Conservation (phyloP, 1,140 invertebrate genomes). For the Zelostemma sp. region DNA sequence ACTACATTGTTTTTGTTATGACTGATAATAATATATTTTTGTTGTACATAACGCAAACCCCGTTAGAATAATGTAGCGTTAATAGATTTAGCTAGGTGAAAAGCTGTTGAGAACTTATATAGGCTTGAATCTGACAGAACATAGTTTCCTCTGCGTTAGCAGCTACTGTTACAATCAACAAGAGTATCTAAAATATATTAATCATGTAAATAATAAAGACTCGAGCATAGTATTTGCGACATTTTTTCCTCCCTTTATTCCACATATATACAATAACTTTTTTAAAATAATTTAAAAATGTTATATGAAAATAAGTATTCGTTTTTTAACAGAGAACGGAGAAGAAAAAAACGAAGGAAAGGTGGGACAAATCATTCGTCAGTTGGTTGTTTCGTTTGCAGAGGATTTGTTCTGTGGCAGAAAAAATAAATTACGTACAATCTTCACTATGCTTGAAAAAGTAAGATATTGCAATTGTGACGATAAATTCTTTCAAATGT, state of each 20-base stretch:
- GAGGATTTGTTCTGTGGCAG: not conserved
- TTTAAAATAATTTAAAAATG: no score
- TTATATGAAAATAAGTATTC: not conserved
- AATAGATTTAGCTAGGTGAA: conserved; percentile 2
- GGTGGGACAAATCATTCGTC: not conserved
- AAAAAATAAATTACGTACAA: not conserved
- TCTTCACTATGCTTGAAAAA: not conserved
- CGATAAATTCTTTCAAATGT: conserved; percentile 26
- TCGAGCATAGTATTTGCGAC: conserved; percentile 15
- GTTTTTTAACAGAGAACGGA: not conserved
- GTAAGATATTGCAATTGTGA: conserved; percentile 28
- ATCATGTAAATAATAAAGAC: conserved; percentile 34
- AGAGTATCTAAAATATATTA: conserved; percentile 30
- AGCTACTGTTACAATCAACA: conserved; percentile 22
- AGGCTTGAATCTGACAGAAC: conserved; percentile 16
- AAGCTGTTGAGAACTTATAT: not conserved
- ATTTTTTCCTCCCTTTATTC: conserved; percentile 17
- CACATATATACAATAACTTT: no score
- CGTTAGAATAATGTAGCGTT: conserved; percentile 29
- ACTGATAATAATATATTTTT: conserved; percentile 54
- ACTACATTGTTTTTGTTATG: conserved; percentile 49
- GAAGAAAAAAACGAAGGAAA: not conserved
- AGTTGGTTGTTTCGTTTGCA: not conserved
- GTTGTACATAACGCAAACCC: conserved; percentile 55
- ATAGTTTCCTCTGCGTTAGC: conserved; percentile 23